Evolutionary conservation across 2,113 vertebrate species (phyloP), one percentile per base, ranked within the genome.

Genomic region (Tenrec ecaudatus): DNA sequence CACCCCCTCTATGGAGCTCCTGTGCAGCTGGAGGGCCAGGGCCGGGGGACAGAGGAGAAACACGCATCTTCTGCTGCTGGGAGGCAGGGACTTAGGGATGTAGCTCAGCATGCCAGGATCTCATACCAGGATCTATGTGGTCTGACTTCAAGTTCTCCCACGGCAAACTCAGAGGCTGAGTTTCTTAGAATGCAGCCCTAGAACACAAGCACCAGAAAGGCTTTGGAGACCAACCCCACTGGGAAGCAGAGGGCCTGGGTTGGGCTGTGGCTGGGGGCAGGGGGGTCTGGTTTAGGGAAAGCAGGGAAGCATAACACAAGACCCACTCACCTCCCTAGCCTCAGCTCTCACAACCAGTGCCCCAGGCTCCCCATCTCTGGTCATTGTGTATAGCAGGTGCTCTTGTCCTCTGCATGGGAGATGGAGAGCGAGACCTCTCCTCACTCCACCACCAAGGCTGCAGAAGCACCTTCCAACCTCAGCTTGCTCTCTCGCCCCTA

Each of bases 161-260:
- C 6, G 31, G 47, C 58, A 62, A 40, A 82, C 19, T 47, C 68
- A 14, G 2, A 66, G 75, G 69, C 15, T 9, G 23, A 47, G 3
- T 0, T n/a, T 6, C 66, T 64, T 19, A 1, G n/a, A 33, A 6
- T 0, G 1, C 25, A 82, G n/a, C n/a, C 36, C 0, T 4, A 8
- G 38, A 9, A 29, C 0, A 9, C 15, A 58, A 64, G n/a, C 17
- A 47, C 43, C 43, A 5, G 43, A 47, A 47, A 47, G 62, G 5
- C 77, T 33, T 22, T 36, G 29, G 64, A 33, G 7, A 20, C 22
- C 7, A 0, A 16, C 38, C 1, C 25, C 1, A 5, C 16, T 19
- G 11, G 22, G 86, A 15, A 33, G 3, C 85, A 47, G 64, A 76
- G 76, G 62, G 19, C 25, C 40, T 3, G 20, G 10, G 43, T 47